These are phyloP conservation scores for Pararge aegeria DNA, from an alignment of 1,140 invertebrate species.

Conservation along the genomic window DNA sequence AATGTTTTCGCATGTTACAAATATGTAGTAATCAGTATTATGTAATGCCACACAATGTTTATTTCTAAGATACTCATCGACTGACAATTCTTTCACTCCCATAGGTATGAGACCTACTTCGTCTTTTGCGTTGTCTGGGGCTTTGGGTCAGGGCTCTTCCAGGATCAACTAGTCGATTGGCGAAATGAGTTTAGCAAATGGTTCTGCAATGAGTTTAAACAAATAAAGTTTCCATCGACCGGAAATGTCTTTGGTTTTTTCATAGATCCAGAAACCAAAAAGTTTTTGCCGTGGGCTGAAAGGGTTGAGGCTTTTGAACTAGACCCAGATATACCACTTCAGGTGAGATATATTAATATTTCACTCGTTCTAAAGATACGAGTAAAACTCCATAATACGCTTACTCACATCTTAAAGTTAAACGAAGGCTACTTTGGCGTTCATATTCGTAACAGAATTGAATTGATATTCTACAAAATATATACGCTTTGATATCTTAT, in stretches of 20 bases:
- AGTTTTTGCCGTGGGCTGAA: constrained; percentile 93
- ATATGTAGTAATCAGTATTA: too few species aligned
- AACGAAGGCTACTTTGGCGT: too few species aligned
- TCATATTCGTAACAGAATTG: too few species aligned
- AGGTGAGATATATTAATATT: constrained; percentile 76
- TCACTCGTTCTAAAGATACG: too few species aligned
- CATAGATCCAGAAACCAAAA: constrained; percentile 91
- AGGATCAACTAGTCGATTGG: constrained; percentile 94
- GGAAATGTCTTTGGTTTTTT: constrained; percentile 95
- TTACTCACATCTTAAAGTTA: too few species aligned
- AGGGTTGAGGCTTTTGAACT: constrained; percentile 88
- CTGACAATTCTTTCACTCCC: background rate
- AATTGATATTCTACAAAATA: too few species aligned
- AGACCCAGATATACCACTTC: constrained; percentile 92
- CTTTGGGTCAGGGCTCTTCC: constrained; percentile 94
- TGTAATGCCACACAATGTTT: too few species aligned
- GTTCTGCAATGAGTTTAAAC: constrained; percentile 92
- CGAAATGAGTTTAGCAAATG: constrained; percentile 96
- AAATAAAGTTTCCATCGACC: constrained; percentile 91
- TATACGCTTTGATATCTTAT: too few species aligned
- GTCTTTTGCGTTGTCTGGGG: constrained; percentile 96
- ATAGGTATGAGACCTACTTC: constrained; percentile 94
- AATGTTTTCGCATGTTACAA: too few species aligned
- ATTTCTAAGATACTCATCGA: too few species aligned
- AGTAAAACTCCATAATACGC: too few species aligned